Evolutionary conservation across 2,888 invertebrate species (phyloP).

Genomic region (Lissonota sp.): DNA sequence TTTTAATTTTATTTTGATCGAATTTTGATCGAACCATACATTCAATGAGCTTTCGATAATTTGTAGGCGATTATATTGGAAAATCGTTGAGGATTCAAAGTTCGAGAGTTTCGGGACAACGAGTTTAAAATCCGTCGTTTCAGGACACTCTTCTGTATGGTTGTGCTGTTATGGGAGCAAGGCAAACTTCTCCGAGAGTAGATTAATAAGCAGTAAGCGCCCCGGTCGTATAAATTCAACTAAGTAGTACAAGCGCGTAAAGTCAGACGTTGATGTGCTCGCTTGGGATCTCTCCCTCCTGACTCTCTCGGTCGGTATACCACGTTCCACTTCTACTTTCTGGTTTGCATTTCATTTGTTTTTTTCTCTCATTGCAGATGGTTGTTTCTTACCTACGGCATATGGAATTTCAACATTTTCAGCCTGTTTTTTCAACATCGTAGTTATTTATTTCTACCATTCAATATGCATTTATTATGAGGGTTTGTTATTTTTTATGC

Average conservation of each 20-base stretch:
- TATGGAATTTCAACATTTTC: no score
- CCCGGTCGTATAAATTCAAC: constrained; percentile 60
- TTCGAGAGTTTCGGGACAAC: not conserved
- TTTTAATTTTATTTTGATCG: not conserved
- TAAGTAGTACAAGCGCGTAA: constrained; percentile 64
- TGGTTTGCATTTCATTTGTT: constrained; percentile 10
- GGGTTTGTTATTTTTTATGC: no score
- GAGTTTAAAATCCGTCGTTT: constrained; percentile 22
- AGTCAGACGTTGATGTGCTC: constrained; percentile 59
- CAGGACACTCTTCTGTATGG: constrained; percentile 1
- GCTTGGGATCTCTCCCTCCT: not conserved
- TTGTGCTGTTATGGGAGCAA: constrained; percentile 18
- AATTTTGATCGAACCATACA: no score
- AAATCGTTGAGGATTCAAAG: not conserved
- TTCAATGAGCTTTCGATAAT: not conserved
- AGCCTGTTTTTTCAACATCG: no score
- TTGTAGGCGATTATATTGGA: not conserved
- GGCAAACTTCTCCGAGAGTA: constrained; percentile 53
- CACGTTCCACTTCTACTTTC: constrained; percentile 14
- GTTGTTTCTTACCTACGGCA: no score
- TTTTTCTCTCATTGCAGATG: not conserved
- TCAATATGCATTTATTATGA: no score
- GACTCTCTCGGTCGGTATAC: constrained; percentile 4
- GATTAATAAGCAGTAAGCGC: constrained; percentile 64
- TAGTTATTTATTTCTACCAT: no score